Evolutionary conservation across 2,888 invertebrate genomes (phyloP).

Genomic region (Pammene fasciana): DNA sequence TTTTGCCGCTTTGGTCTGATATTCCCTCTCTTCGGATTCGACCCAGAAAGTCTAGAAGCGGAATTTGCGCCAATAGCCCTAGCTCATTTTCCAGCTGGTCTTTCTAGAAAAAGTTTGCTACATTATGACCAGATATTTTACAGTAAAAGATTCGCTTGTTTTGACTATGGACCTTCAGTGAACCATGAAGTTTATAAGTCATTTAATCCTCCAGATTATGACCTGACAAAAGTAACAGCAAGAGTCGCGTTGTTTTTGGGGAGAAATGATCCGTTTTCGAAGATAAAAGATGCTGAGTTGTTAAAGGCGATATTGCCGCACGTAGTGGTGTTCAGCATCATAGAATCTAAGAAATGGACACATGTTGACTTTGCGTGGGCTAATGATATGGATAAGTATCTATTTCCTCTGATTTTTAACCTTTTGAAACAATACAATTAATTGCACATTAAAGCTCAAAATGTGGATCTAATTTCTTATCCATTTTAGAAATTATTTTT

Average conservation of each 20-base stretch:
- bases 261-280: constrained; percentile 78
- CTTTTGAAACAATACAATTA: constrained; percentile 43
- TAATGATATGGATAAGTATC: constrained; percentile 51
- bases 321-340: constrained; percentile 49
- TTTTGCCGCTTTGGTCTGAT: constrained; percentile 59
- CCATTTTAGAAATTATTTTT: too few species aligned
- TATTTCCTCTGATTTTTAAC: constrained; percentile 52
- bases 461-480: too few species aligned
- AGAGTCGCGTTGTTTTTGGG: constrained; percentile 69
- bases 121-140: constrained; percentile 50
- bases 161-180: constrained; percentile 47
- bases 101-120: constrained; percentile 50
- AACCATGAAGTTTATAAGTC: constrained; percentile 49
- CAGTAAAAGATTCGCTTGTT: constrained; percentile 46
- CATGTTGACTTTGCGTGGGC: constrained; percentile 57
- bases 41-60: constrained; percentile 76
- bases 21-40: constrained; percentile 75
- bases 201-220: constrained; percentile 48
- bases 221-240: constrained; percentile 52
- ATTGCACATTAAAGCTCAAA: too few species aligned
- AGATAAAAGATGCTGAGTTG: constrained; percentile 49
- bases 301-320: constrained; percentile 51
- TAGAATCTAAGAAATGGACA: constrained; percentile 50
- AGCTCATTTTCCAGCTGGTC: constrained; percentile 52
- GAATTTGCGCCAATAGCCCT: constrained; percentile 59